These are phyloP conservation scores for Ondatra zibethicus DNA, from an alignment of 2,113 vertebrate species.

Conservation along the genomic window DNA sequence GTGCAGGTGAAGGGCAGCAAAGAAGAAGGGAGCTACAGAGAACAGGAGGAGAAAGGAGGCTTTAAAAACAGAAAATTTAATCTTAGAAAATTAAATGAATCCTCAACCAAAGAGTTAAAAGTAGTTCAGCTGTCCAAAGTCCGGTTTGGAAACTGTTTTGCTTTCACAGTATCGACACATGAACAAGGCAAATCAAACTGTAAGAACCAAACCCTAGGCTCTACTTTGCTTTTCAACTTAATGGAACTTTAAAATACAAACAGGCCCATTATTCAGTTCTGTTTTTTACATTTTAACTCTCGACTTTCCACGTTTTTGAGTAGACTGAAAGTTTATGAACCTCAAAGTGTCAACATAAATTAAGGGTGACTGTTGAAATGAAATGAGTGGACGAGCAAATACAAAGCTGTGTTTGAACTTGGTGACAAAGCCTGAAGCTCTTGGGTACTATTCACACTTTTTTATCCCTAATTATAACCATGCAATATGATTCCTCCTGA, in stretches of 20 bases:
- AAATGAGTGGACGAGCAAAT: not conserved
- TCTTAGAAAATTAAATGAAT: conserved; percentile 61
- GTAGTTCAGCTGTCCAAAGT: conserved; percentile 1
- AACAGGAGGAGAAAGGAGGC: not conserved
- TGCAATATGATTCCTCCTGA: conserved; percentile 63
- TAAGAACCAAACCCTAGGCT: conserved; percentile 3
- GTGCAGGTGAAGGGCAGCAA: not conserved
- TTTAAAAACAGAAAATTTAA: conserved; percentile 50
- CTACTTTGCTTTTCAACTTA: conserved; percentile 45
- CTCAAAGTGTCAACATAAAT: conserved; percentile 56
- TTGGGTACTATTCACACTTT: conserved; percentile 63
- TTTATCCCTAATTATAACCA: conserved; percentile 57
- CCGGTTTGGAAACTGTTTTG: conserved; percentile 30
- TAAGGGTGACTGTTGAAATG: conserved; percentile 29
- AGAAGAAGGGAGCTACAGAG: not conserved
- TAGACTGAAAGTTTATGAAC: conserved; percentile 59
- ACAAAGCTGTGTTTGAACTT: conserved; percentile 68
- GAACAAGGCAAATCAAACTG: conserved; percentile 32
- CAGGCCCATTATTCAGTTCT: not conserved
- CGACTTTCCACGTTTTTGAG: conserved; percentile 34
- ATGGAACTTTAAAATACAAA: conserved; percentile 65
- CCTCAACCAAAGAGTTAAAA: conserved; percentile 25
- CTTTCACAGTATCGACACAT: not conserved
- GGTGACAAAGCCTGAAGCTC: conserved; percentile 57
- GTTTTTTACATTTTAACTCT: conserved; percentile 19